Evolutionary conservation across 2,113 vertebrate species (phyloP).

Genomic region (Thomomys bottae): DNA sequence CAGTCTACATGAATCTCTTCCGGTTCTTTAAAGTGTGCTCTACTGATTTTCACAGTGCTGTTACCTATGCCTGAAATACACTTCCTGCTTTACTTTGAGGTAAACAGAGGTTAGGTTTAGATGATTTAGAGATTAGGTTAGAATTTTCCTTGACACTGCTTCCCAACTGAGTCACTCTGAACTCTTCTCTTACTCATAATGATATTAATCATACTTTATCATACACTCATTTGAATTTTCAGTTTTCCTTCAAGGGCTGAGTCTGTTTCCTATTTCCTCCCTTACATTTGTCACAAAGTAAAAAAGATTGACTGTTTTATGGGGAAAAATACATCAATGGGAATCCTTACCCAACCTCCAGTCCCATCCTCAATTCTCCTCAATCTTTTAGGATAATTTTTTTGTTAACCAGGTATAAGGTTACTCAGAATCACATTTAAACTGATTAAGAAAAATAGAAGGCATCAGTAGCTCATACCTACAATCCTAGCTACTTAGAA

Average conservation of each 20-base stretch:
- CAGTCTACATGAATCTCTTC: background rate
- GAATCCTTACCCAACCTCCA: background rate
- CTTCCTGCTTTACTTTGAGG: background rate
- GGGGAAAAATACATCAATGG: background rate
- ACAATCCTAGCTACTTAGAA: too few species aligned
- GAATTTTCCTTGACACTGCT: too few species aligned
- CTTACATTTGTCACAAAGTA: background rate
- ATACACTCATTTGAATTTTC: background rate
- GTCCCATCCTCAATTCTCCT: background rate
- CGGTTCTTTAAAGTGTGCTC: background rate
- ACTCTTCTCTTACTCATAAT: background rate
- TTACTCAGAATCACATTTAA: slow-evolving; percentile 11
- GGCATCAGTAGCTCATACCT: too few species aligned
- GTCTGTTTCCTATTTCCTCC: background rate
- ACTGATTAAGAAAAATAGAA: background rate
- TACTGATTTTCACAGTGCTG: background rate
- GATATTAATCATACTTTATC: background rate
- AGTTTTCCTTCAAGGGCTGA: background rate
- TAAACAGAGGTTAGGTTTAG: background rate
- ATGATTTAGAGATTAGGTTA: too few species aligned
- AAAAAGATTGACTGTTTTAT: background rate
- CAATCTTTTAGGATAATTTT: background rate
- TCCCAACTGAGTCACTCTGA: background rate
- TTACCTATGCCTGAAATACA: background rate
- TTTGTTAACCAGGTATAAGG: background rate